phyloP scores from a whole-genome alignment of 2,888 invertebrate species.

The Drosophila algonquin region DNA sequence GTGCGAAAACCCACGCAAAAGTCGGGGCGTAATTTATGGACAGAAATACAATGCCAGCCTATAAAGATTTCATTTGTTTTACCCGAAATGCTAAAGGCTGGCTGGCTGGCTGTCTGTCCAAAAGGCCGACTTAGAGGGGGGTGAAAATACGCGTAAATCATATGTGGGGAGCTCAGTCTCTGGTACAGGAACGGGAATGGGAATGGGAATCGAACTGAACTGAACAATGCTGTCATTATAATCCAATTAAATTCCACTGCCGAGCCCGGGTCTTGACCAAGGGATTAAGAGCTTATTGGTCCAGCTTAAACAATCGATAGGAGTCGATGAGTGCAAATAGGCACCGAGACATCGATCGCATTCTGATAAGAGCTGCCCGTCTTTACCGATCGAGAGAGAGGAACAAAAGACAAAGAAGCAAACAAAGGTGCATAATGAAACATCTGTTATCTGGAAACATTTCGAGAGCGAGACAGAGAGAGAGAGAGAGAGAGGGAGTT shows the following conservation, averaged over 20 bases:
- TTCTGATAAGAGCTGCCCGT: background rate
- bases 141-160: slow-evolving; percentile 53
- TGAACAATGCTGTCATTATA: slow-evolving; percentile 16
- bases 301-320: background rate
- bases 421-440: background rate
- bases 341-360: background rate
- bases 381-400: background rate
- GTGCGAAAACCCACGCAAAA: slow-evolving; percentile 38
- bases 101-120: slow-evolving; percentile 17
- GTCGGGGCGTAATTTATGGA: slow-evolving; percentile 55
- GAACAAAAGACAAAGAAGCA: background rate
- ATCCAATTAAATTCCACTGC: slow-evolving; percentile 6
- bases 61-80: slow-evolving; percentile 59
- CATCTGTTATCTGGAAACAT: background rate
- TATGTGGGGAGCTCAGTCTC: slow-evolving; percentile 17
- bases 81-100: slow-evolving; percentile 34
- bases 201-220: slow-evolving; percentile 16
- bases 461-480: background rate
- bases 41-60: slow-evolving; percentile 44
- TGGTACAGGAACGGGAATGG: slow-evolving; percentile 16
- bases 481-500: background rate
- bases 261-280: background rate
- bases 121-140: slow-evolving; percentile 17
- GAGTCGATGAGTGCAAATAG: background rate
- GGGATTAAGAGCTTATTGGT: background rate